These are phyloP conservation scores for Cacatua alba DNA, from an alignment of 2,113 vertebrate genomes.

Conservation along the genomic window DNA sequence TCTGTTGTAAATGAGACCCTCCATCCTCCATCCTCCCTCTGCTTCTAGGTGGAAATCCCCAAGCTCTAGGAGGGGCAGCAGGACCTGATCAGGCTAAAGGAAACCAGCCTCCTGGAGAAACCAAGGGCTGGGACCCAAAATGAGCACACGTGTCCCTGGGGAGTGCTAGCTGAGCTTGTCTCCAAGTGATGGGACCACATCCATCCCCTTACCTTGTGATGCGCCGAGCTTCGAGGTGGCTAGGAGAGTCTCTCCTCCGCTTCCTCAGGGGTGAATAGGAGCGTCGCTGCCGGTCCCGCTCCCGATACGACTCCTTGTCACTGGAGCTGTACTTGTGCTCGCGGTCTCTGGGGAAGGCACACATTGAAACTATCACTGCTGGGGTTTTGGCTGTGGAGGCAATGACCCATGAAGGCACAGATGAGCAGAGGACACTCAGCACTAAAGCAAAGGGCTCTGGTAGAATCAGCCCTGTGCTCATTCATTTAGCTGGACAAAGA, in stretches of 20 bases:
- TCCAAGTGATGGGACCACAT: rapidly evolving
- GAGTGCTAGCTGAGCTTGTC: neutral
- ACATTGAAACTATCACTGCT: neutral
- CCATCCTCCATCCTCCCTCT: neutral
- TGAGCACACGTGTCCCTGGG: neutral
- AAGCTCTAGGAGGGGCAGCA: neutral
- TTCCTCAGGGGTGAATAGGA: slow-evolving; percentile 94
- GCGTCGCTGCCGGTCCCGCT: slow-evolving; percentile 71
- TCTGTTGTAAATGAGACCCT: neutral
- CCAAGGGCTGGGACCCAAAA: neutral
- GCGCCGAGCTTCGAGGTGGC: slow-evolving; percentile 93
- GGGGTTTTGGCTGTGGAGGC: neutral
- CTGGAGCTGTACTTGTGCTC: slow-evolving; percentile 76
- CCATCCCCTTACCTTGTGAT: slow-evolving; percentile 87
- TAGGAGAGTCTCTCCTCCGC: slow-evolving; percentile 94
- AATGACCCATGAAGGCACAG: neutral
- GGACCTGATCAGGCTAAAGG: neutral
- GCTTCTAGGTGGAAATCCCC: neutral
- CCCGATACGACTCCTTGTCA: slow-evolving; percentile 76
- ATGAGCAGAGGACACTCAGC: neutral
- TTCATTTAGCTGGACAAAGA: neutral
- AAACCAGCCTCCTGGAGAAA: neutral
- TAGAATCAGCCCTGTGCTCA: neutral
- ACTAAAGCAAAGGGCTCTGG: neutral
- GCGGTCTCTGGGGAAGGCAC: slow-evolving; percentile 63